Base-by-base conservation (phyloP, 2,113 vertebrate species). In the Macaca nemestrina region DNA sequence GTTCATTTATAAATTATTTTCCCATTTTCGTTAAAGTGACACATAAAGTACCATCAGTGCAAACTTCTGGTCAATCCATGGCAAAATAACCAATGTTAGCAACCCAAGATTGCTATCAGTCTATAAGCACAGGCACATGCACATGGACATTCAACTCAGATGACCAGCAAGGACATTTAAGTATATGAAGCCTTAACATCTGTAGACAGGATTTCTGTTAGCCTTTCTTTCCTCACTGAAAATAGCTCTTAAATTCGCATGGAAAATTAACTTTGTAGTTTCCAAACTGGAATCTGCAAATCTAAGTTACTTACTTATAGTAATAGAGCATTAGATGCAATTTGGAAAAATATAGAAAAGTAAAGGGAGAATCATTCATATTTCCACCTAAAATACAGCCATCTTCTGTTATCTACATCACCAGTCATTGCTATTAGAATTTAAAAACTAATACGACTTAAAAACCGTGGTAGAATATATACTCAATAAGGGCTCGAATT, bases 201-300 rank as follows among this genome's bases (percentile, higher is more conserved):
- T 84, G 22, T 11, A 76, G 55, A 73, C 9, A 93, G 68, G 3
- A 82, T 88, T 96, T 70, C 59, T 45, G 30, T 72, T 45, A 81
- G 40, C 30, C 55, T 93, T 89, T 89, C 64, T 79, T 72, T 22
- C 92, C 52, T 73, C 8, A 59, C 50, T 72, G 75, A n/a, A 80
- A 55, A 80, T 80, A 23, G 14, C n/a, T 86, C 50, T 91, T 76
- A 87, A 82, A 83, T 86, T 43, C 38, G 12, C 27, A 52, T 72
- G 70, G n/a, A 82, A 50, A 79, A 87, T 82, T 92, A 96, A 86
- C 82, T 95, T 91, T 43, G 45, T 82, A 86, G 67, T 68, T 79
- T 40, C 57, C 57, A 48, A 68, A n/a, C 17, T 48, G 8, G 70
- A 84, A 18, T 96, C 76, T 78, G n/a, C 13, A 92, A 64, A 85